These are phyloP conservation scores for Probaryconus sp. DNA, from an alignment of 1,140 invertebrate genomes.

Conservation along the genomic window DNA sequence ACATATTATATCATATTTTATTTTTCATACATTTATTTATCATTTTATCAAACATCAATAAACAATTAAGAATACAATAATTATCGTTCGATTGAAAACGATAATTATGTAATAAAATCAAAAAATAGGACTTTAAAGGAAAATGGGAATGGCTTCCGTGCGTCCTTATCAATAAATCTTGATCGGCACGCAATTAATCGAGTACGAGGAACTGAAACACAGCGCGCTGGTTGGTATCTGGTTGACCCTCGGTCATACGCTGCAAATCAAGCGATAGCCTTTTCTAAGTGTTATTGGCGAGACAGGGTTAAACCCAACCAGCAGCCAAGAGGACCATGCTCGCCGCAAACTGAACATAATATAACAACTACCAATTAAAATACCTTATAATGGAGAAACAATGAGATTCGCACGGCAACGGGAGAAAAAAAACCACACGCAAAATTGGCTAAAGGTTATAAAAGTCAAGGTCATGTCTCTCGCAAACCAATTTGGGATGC, in stretches of 20 bases:
- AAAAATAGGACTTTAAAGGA: not conserved
- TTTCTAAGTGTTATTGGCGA: conserved; percentile 17
- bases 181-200: conserved; percentile 61
- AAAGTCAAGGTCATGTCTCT: not conserved
- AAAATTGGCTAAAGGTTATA: not conserved
- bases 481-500: too few species aligned
- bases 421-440: not conserved
- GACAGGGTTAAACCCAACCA: not conserved
- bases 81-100: too few species aligned
- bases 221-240: conserved; percentile 51
- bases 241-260: conserved; percentile 61
- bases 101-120: conserved; percentile 11
- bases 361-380: conserved; percentile 67
- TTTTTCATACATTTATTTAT: too few species aligned
- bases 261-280: conserved; percentile 11
- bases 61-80: too few species aligned
- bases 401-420: conserved; percentile 45
- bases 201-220: conserved; percentile 58
- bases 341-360: conserved; percentile 2
- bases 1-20: too few species aligned
- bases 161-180: conserved; percentile 58
- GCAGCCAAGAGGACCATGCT: conserved; percentile 5
- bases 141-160: not conserved
- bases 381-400: conserved; percentile 65
- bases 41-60: too few species aligned